These are phyloP conservation scores for Kryptolebias ocellatus DNA, from an alignment of 2,797 vertebrate genomes.

Conservation along the genomic window DNA sequence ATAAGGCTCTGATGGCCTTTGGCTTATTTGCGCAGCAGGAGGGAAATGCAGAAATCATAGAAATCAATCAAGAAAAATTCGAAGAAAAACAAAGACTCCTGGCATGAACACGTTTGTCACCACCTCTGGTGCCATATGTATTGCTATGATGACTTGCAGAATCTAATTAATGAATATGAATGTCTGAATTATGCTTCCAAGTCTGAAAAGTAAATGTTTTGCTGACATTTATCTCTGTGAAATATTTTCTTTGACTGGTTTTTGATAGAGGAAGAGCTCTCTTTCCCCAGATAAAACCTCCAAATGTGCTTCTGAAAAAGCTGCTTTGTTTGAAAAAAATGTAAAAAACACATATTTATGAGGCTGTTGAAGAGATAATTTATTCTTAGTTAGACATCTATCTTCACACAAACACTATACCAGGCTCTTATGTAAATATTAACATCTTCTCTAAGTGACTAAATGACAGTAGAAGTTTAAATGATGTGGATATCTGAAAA, in stretches of 20 bases:
- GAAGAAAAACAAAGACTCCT: background rate
- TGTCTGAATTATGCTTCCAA: background rate
- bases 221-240: too few species aligned
- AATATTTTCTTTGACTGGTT: background rate
- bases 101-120: background rate
- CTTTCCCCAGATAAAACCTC: background rate
- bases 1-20: slow-evolving; percentile 3
- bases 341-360: too few species aligned
- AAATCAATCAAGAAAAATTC: background rate
- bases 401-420: too few species aligned
- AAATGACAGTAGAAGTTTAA: too few species aligned
- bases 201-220: background rate
- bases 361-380: too few species aligned
- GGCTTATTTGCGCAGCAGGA: slow-evolving; percentile 22
- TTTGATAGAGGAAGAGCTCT: background rate
- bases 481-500: too few species aligned
- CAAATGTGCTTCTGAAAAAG: background rate
- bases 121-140: background rate
- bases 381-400: too few species aligned
- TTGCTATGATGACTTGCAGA: background rate
- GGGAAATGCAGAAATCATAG: slow-evolving; percentile 2
- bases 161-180: background rate
- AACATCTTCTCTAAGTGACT: too few species aligned
- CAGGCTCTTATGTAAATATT: too few species aligned
- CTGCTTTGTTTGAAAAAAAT: too few species aligned